Evolutionary conservation across 2,888 invertebrate species (phyloP), one percentile per base, ranked within the genome.

Genomic region (Drosophila tripunctata): DNA sequence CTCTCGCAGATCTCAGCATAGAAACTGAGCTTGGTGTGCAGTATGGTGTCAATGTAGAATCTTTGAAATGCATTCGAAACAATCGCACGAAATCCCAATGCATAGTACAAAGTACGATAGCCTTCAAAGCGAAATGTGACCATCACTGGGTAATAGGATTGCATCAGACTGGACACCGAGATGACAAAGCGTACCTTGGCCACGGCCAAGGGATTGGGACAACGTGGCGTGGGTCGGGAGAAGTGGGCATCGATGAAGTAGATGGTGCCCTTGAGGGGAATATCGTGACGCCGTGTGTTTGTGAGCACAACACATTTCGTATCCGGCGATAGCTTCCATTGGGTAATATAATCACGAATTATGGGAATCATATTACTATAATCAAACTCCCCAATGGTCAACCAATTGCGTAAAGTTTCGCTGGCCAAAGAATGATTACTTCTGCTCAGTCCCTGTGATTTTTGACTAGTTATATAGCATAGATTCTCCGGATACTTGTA

Each of bases 61-160:
- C 88, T 78, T 60, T 89, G 89, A 51, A 90, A 89, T 4, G 50
- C 54, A 40, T 67, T 65, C 0, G 72, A 71, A 3, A 40, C 57
- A 0, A 77, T 4, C 3, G 73, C 67, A 6, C 64, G 71, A 1
- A 68, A 65, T 1, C 89, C 89, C 43, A 87, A 8, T 0, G 81
- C 82, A 55, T 88, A 83, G 58, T 77, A 89, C 0, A 75, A 31
- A 1, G 82, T 86, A 35, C 83, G 77, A 61, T 83, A 81, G 27
- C 89, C 88, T 60, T 90, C 90, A 50, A 90, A 90, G 17, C 84
- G 87, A 50, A 90, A 90, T 5, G 85, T 89, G 6, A 90, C 75
- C 86, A 85, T 90, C 1, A 90, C 73, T 0, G 90, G 89, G 65
- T 86, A 88, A 57, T 74, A 56, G 4, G 27, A 50, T 5, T 79